These are phyloP conservation scores for Drosophila takahashii DNA, from an alignment of 1,140 invertebrate species.

Conservation along the genomic window DNA sequence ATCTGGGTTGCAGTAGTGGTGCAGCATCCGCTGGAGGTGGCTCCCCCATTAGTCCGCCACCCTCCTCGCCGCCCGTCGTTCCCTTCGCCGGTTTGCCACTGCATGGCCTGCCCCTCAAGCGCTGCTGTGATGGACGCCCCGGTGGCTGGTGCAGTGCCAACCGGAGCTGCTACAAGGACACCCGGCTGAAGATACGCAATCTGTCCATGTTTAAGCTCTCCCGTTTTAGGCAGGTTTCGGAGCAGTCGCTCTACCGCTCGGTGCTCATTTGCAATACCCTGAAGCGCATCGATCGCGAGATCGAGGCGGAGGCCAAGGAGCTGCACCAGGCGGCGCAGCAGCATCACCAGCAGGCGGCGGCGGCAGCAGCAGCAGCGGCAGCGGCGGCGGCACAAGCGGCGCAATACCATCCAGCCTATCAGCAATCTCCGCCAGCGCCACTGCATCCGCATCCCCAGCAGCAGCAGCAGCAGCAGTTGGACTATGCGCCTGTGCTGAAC, in stretches of 20 bases:
- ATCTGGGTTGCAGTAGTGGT: slow-evolving; percentile 90
- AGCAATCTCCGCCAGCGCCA: slow-evolving; percentile 56
- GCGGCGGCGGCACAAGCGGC: slow-evolving; percentile 65
- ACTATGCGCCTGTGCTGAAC: slow-evolving; percentile 76
- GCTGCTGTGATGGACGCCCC: slow-evolving; percentile 91
- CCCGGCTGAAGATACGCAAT: slow-evolving; percentile 94
- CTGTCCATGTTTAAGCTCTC: slow-evolving; percentile 97
- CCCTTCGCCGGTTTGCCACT: slow-evolving; percentile 44
- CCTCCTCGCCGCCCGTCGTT: slow-evolving; percentile 17
- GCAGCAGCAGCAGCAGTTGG: slow-evolving; percentile 65
- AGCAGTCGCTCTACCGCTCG: slow-evolving; percentile 95
- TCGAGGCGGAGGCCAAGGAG: slow-evolving; percentile 91
- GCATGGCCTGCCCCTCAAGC: slow-evolving; percentile 85
- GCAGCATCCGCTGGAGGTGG: slow-evolving; percentile 47
- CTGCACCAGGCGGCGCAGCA: slow-evolving; percentile 84
- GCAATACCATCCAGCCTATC: slow-evolving; percentile 73
- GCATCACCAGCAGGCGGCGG: slow-evolving; percentile 64
- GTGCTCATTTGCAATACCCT: slow-evolving; percentile 98
- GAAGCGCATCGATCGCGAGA: slow-evolving; percentile 94
- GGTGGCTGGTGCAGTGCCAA: slow-evolving; percentile 90
- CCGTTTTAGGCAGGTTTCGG: slow-evolving; percentile 93
- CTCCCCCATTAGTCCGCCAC: slow-evolving; percentile 42
- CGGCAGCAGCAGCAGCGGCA: slow-evolving; percentile 64
- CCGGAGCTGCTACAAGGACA: slow-evolving; percentile 91
- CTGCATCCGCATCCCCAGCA: slow-evolving; percentile 53